Evolutionary conservation across 2,797 vertebrate species (phyloP).

Genomic region (Uromys caudimaculatus): DNA sequence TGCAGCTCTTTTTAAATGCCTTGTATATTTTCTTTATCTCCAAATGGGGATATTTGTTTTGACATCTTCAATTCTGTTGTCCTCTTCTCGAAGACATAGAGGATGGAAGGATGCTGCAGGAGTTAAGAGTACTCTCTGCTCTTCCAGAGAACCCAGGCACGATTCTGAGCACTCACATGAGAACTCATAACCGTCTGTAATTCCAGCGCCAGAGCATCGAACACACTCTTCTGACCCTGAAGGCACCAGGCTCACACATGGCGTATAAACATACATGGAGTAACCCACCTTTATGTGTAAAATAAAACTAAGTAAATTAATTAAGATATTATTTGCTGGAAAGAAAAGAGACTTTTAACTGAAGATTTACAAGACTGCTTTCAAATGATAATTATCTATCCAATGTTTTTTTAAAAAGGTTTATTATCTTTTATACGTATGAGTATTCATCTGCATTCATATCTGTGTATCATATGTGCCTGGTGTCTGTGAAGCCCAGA

Average conservation of each 20-base stretch:
- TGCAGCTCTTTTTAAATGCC: neutral
- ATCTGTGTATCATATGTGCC: neutral
- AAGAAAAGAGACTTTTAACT: neutral
- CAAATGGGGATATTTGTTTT: neutral
- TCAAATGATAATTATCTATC: neutral
- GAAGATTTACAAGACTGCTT: constrained; percentile 13
- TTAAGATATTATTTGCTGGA: neutral
- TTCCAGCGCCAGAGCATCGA: neutral
- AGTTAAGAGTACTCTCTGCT: neutral
- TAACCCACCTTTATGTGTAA: neutral
- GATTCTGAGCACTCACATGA: neutral
- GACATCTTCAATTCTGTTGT: neutral
- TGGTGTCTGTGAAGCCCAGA: neutral
- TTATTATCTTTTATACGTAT: neutral
- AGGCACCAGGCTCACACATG: neutral
- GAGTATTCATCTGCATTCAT: neutral
- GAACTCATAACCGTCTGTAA: neutral
- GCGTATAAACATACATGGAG: neutral
- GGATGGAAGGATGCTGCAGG: neutral
- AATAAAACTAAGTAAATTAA: neutral
- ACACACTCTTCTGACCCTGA: neutral
- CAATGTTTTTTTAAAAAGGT: neutral
- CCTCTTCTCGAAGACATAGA: neutral
- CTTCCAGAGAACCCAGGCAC: neutral
- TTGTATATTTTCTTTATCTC: constrained; percentile 20